Base-by-base conservation (phyloP, 2,888 invertebrate species). In the Lingula anatina region DNA sequence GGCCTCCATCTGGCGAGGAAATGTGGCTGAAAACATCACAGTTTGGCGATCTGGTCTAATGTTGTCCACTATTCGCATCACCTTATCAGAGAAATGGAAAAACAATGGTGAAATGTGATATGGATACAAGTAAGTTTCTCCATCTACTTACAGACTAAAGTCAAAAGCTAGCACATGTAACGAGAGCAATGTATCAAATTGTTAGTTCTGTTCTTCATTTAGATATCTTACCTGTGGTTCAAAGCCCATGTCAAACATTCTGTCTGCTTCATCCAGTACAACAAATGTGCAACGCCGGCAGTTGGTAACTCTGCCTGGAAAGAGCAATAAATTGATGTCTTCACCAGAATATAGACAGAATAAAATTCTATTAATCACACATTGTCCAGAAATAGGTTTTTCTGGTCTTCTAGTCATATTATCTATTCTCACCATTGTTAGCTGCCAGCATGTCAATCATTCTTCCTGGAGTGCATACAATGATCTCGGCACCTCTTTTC, bases 401-500 rank as follows among this genome's bases (percentile, higher is more conserved):
- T n/a, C n/a, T n/a, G n/a, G n/a, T n/a, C n/a, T n/a, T n/a, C n/a
- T n/a, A n/a, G n/a, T n/a, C n/a, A n/a, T n/a, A n/a, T n/a, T n/a
- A n/a, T n/a, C n/a, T n/a, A n/a, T 23, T 46, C 62, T 54, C 54
- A 55, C 96, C 97, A 41, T 90, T 92, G 76, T 99, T 99, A 0
- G 97, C 99, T 0, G 97, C 94, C 61, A 99, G 76, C 96, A 99
- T 97, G 78, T 99, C 99, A 55, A 99, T 99, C 99, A 99, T 99
- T 43, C 99, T 83, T 0, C 99, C 99, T 0, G 99, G 99, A 0
- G 99, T 99, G 70, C 99, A 99, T 0, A 99, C 97, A 61, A 99
- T 93, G 61, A 99, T 92, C 78, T 97, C 96, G 0, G 95, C 91
- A 3, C 96, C 97, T 37, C 96, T 84, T 75, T 96, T 97, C 55